A percentile compares a stretch with the other conserved stretches of the same genome.
phyloP scores from a whole-genome alignment of 2,888 invertebrate species.

The Coleophora flavipennella region DNA sequence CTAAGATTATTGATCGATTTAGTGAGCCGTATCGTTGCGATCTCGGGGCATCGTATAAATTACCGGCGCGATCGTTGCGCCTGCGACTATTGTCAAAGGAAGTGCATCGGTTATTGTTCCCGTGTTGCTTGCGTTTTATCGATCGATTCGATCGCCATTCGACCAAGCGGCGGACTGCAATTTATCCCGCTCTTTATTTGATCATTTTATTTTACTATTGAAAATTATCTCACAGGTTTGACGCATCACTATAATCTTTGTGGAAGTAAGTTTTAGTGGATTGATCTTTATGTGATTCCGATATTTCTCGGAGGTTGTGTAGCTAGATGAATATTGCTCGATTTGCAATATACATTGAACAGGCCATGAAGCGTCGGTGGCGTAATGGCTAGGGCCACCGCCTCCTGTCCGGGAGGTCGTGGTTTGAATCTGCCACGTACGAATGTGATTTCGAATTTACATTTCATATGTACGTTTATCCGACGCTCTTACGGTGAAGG shows the following conservation, averaged over 20 bases:
- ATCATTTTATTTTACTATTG: slow-evolving; percentile 50
- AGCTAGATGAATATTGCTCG: no score
- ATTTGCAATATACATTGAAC: no score
- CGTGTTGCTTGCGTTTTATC: slow-evolving; percentile 53
- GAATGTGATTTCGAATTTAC: no score
- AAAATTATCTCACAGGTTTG: slow-evolving; percentile 44
- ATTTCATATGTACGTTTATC: no score
- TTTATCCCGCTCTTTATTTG: slow-evolving; percentile 52
- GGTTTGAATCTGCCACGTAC: no score
- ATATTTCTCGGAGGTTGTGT: neutral
- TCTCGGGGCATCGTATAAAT: slow-evolving; percentile 50
- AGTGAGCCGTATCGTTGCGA: slow-evolving; percentile 49
- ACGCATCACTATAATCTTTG: slow-evolving; percentile 18
- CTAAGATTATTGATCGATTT: slow-evolving; percentile 61
- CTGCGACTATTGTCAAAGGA: slow-evolving; percentile 58
- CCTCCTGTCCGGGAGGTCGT: no score
- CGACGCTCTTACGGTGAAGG: no score
- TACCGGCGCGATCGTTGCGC: slow-evolving; percentile 30
- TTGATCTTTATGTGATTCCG: slow-evolving; percentile 5
- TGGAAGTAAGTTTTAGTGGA: slow-evolving; percentile 8
- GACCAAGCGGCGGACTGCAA: slow-evolving; percentile 39
- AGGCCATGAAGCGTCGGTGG: no score
- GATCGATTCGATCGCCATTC: slow-evolving; percentile 39
- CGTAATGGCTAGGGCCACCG: no score
- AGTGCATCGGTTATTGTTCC: slow-evolving; percentile 68